These are phyloP conservation scores for Mayetiola destructor DNA, from an alignment of 2,888 invertebrate species.

Conservation along the genomic window DNA sequence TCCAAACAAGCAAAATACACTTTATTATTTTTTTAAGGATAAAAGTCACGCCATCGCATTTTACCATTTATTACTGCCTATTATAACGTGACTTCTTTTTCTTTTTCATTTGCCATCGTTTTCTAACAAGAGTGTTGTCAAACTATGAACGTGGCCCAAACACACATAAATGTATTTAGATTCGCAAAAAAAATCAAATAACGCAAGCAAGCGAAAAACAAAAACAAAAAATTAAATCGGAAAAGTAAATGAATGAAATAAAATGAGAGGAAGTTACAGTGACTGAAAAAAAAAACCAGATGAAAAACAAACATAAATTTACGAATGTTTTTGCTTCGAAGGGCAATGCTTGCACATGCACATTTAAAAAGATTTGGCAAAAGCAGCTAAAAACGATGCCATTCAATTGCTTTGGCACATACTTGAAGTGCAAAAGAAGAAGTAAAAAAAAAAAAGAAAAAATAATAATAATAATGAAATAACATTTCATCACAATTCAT, in stretches of 20 bases:
- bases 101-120: too few species aligned
- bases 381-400: conserved; percentile 4
- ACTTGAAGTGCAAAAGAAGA: too few species aligned
- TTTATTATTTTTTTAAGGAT: conserved; percentile 11
- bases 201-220: background rate
- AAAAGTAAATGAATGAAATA: background rate
- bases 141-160: too few species aligned
- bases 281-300: background rate
- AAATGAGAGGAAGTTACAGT: background rate
- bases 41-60: conserved; percentile 9
- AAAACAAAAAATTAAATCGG: background rate
- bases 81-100: conserved; percentile 4
- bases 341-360: background rate
- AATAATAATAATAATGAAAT: too few species aligned
- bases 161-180: too few species aligned
- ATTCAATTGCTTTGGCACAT: conserved; percentile 9
- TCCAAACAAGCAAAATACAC: background rate
- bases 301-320: background rate
- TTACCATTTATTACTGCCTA: conserved; percentile 8
- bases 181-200: background rate
- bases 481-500: too few species aligned
- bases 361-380: background rate
- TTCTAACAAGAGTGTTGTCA: conserved; percentile 2
- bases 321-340: background rate
- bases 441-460: too few species aligned